These are phyloP conservation scores for Oncorhynchus keta DNA, from an alignment of 2,113 vertebrate genomes.

Conservation along the genomic window DNA sequence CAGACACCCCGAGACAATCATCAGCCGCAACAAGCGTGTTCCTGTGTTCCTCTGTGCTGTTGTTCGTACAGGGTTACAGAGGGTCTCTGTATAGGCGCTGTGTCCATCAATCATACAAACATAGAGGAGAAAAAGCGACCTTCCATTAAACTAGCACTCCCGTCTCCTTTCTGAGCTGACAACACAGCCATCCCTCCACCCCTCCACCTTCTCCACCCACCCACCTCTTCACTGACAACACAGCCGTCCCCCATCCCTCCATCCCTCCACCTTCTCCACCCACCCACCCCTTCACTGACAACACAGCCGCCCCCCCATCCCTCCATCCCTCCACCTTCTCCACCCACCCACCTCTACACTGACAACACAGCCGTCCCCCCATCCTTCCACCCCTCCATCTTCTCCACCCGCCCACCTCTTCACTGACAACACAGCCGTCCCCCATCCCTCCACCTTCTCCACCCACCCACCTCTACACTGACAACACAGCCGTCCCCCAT, in stretches of 20 bases:
- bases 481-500: constrained; percentile 42
- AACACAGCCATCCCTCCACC: constrained; percentile 40
- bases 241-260: not conserved
- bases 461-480: constrained; percentile 55
- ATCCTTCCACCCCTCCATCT: constrained; percentile 24
- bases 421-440: constrained; percentile 59
- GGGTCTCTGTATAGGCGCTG: constrained; percentile 38
- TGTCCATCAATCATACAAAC: constrained; percentile 55
- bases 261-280: constrained; percentile 23
- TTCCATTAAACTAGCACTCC: constrained; percentile 66
- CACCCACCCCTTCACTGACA: constrained; percentile 66
- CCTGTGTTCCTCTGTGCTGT: constrained; percentile 21
- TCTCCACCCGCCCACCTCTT: constrained; percentile 34
- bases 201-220: constrained; percentile 13
- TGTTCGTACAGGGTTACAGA: constrained; percentile 37
- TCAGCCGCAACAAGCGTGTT: constrained; percentile 60
- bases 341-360: constrained; percentile 25
- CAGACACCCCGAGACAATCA: constrained; percentile 48
- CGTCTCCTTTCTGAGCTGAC: constrained; percentile 65
- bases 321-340: constrained; percentile 27
- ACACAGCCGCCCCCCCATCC: too few species aligned
- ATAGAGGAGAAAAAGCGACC: constrained; percentile 50
- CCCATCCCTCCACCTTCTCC: not conserved
- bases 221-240: constrained; percentile 66
- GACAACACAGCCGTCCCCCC: constrained; percentile 46